Conservation (phyloP, 2,113 vertebrate species). For the Cromileptes altivelis region DNA sequence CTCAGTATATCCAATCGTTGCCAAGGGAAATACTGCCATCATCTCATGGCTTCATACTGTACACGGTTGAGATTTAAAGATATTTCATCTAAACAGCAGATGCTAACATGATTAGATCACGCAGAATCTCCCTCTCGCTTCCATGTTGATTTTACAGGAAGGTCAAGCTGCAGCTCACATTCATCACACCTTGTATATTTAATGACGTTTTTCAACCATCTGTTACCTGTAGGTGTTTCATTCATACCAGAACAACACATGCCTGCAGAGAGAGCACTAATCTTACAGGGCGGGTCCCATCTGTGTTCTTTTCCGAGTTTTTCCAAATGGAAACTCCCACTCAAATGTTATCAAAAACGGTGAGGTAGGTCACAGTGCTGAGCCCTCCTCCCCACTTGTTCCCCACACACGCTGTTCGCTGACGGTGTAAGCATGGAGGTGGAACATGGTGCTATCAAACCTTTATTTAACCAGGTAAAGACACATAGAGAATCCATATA, state of each 20-base stretch:
- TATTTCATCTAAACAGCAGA: slow-evolving; percentile 42
- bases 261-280: background rate
- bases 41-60: slow-evolving; percentile 17
- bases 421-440: too few relatives aligned
- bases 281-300: background rate
- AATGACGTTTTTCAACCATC: slow-evolving; percentile 54
- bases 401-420: too few relatives aligned
- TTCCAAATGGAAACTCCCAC: too few relatives aligned
- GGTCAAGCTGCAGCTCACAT: slow-evolving; percentile 28
- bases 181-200: slow-evolving; percentile 34
- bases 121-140: slow-evolving; percentile 14
- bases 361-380: too few relatives aligned
- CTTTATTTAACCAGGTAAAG: too few relatives aligned
- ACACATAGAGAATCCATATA: too few relatives aligned
- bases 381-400: too few relatives aligned
- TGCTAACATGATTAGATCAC: slow-evolving; percentile 41
- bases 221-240: slow-evolving; percentile 57
- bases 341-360: too few relatives aligned
- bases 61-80: slow-evolving; percentile 31
- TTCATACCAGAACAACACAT: background rate
- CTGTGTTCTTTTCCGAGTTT: too few relatives aligned
- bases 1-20: slow-evolving; percentile 3
- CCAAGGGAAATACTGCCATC: slow-evolving; percentile 43
- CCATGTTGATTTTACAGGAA: slow-evolving; percentile 15
- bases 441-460: too few relatives aligned